phyloP scores from a whole-genome alignment of 2,113 vertebrate genomes.

The Pan troglodytes region NHGRI_mPanTro3-v2.1_pri NC_072421.2:17516501-17517000 shows the following conservation, averaged over 20 bases:
- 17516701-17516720: background rate
- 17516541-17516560: background rate
- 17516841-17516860: background rate
- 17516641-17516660: background rate
- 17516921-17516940: background rate
- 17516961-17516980: background rate
- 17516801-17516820: background rate
- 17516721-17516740: background rate
- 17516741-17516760: background rate
- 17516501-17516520: background rate
- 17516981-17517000: background rate
- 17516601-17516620: background rate
- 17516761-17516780: background rate
- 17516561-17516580: conserved; percentile 16
- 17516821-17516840: background rate
- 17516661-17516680: background rate
- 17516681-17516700: background rate
- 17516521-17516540: background rate
- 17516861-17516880: background rate
- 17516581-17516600: background rate
- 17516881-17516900: background rate
- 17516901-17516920: background rate
- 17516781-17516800: background rate
- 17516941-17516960: conserved; percentile 15
- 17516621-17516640: background rate